Percentiles rank a stretch among this genome's conserved stretches.
Conservation (phyloP, 2,797 vertebrate genomes). For the Pseudochirops cupreus region DNA sequence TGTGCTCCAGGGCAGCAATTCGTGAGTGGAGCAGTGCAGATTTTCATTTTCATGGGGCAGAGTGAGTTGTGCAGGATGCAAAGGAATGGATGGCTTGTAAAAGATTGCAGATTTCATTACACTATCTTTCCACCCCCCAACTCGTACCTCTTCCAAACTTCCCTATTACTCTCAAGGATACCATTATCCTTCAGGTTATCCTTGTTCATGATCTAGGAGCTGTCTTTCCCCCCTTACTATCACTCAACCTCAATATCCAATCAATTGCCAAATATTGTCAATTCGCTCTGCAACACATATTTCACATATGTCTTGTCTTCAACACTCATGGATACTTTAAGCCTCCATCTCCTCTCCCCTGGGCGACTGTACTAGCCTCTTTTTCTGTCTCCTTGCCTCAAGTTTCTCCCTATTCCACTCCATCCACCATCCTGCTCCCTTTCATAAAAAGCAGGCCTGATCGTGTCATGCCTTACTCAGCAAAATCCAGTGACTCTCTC, state of each 20-base stretch:
- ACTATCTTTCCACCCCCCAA: background rate
- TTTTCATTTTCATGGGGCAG: background rate
- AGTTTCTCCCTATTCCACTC: background rate
- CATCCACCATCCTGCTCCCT: background rate
- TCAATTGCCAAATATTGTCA: background rate
- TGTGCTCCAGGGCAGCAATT: background rate
- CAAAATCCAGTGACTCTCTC: background rate
- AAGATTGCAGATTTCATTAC: background rate
- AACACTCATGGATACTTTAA: background rate
- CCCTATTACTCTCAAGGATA: background rate
- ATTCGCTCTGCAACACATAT: background rate
- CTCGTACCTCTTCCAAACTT: background rate
- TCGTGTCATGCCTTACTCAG: background rate
- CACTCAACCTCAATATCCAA: background rate
- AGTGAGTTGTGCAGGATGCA: background rate
- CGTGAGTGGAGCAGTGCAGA: background rate
- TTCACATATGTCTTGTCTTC: background rate
- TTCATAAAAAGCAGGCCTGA: constrained; percentile 5
- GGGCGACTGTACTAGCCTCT: background rate
- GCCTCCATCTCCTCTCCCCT: background rate
- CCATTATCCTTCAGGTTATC: background rate
- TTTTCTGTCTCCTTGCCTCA: background rate
- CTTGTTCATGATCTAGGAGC: background rate
- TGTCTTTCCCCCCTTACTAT: rapidly evolving
- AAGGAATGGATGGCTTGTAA: background rate